These are phyloP conservation scores for Cotesia vestalis DNA, from an alignment of 1,140 invertebrate genomes.

Conservation along the genomic window DNA sequence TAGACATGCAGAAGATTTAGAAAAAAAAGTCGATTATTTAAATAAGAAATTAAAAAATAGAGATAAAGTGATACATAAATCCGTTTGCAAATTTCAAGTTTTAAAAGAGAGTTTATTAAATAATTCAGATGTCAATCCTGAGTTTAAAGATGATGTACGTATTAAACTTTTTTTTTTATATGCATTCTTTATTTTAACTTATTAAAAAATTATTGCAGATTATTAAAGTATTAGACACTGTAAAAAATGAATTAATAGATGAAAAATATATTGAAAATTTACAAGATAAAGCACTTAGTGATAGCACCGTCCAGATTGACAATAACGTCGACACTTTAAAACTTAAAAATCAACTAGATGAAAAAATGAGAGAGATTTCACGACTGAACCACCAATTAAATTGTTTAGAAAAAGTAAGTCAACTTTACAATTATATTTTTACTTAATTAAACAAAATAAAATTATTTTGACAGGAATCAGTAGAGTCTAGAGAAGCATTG, in stretches of 20 bases:
- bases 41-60: conserved; percentile 42
- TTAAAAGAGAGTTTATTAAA: conserved; percentile 47
- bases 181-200: not conserved
- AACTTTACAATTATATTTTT: not conserved
- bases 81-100: conserved; percentile 42
- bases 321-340: conserved; percentile 36
- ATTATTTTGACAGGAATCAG: conserved; percentile 46
- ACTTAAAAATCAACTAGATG: conserved; percentile 46
- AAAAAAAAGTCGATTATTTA: conserved; percentile 45
- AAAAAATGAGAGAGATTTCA: conserved; percentile 48
- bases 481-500: conserved; percentile 62
- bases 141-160: conserved; percentile 47
- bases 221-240: conserved; percentile 46
- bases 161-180: not conserved
- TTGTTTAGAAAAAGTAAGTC: conserved; percentile 56
- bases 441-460: conserved; percentile 11
- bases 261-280: conserved; percentile 37
- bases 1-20: conserved; percentile 47
- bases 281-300: conserved; percentile 12
- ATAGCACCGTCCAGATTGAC: not conserved
- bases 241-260: conserved; percentile 47
- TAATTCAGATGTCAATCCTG: conserved; percentile 38
- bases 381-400: conserved; percentile 46
- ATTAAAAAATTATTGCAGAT: conserved; percentile 45
- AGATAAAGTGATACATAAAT: conserved; percentile 46